These are phyloP conservation scores for Theodoxus fluviatilis DNA, from an alignment of 2,888 invertebrate genomes.

Conservation along the genomic window DNA sequence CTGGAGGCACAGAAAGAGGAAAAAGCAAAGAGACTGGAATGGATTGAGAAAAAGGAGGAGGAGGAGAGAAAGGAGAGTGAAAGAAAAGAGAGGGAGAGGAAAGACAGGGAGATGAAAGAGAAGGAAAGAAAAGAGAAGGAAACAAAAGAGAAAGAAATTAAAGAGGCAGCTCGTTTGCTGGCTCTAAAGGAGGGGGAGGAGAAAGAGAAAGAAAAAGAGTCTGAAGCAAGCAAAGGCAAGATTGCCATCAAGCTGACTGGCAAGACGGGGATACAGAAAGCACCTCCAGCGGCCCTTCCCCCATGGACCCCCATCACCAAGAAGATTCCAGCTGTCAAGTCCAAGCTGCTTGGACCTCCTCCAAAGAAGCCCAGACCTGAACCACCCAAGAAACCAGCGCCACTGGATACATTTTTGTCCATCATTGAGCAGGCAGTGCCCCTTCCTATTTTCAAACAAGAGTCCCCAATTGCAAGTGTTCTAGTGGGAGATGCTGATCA, in stretches of 20 bases:
- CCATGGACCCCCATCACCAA: constrained; percentile 30
- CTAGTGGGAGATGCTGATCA: no score
- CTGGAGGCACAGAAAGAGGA: constrained; percentile 13
- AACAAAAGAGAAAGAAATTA: constrained; percentile 19
- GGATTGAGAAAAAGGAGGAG: constrained; percentile 23
- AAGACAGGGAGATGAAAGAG: constrained; percentile 10
- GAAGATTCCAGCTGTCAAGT: constrained; percentile 17
- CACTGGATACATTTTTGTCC: constrained; percentile 41
- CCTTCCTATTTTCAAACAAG: no score
- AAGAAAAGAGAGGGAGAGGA: constrained; percentile 22
- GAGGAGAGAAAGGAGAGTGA: background rate
- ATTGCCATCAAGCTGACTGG: constrained; percentile 34
- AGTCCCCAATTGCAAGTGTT: no score
- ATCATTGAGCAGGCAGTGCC: no score
- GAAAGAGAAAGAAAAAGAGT: constrained; percentile 10
- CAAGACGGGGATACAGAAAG: constrained; percentile 31
- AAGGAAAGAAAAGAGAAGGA: constrained; percentile 23
- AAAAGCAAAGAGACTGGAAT: constrained; percentile 11
- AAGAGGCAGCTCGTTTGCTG: background rate
- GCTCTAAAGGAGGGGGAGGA: background rate
- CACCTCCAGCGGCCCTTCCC: constrained; percentile 21
- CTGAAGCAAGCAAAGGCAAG: constrained; percentile 24
- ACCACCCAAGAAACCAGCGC: constrained; percentile 23
- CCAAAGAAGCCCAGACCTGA: background rate
- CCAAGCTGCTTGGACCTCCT: no score